A percentile compares a stretch with the other conserved stretches of the same genome.
Conservation (phyloP, 1,140 invertebrate genomes). For the Drosophila lini region DNA sequence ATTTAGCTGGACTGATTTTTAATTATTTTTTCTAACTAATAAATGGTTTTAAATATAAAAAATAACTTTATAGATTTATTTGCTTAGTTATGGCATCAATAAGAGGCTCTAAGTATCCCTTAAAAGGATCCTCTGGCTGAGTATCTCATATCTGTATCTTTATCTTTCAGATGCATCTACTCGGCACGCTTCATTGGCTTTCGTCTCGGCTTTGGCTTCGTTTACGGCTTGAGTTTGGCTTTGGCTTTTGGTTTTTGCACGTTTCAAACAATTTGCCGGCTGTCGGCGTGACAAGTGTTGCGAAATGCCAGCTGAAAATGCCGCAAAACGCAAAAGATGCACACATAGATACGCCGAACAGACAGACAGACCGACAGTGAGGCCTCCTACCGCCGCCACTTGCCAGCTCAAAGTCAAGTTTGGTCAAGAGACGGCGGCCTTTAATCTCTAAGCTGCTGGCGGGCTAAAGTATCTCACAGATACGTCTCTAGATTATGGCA, state of each 20-base stretch:
- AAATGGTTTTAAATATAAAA: background rate
- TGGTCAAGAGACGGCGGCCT: constrained; percentile 50
- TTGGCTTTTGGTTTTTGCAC: background rate
- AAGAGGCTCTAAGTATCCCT: background rate
- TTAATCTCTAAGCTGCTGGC: constrained; percentile 38
- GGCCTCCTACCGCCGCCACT: constrained; percentile 31
- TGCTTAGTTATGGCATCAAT: background rate
- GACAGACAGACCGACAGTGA: background rate
- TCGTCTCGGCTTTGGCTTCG: background rate
- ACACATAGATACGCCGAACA: constrained; percentile 13
- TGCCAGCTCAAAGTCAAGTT: constrained; percentile 61
- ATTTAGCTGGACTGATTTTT: background rate
- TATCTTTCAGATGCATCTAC: constrained; percentile 42
- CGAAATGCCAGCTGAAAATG: constrained; percentile 48
- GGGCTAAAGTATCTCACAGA: background rate
- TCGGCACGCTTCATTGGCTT: constrained; percentile 23
- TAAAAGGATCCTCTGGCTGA: background rate
- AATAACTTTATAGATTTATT: too few species aligned
- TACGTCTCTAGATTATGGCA: background rate
- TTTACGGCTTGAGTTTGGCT: constrained; percentile 1
- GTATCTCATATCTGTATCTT: background rate
- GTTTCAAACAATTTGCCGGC: constrained; percentile 45
- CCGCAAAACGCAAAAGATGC: constrained; percentile 31
- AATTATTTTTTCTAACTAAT: background rate
- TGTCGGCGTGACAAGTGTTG: constrained; percentile 69